Percentiles rank a stretch among this genome's conserved stretches.
Conservation (phyloP, 2,888 invertebrate species). For the Teleiodes luculella region DNA sequence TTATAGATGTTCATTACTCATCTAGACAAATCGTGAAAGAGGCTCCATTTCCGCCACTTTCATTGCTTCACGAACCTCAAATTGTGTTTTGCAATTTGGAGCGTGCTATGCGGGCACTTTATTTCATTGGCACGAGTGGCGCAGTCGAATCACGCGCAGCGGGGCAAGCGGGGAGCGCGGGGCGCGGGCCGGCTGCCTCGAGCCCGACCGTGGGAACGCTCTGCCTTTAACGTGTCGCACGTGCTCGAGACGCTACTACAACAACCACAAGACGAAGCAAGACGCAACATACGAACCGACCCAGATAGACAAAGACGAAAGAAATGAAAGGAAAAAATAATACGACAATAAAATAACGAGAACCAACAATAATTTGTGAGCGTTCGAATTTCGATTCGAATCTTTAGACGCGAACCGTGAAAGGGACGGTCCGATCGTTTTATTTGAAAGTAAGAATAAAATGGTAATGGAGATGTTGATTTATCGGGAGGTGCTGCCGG, state of each 20-base stretch:
- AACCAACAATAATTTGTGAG: conserved; percentile 73
- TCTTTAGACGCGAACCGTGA: conserved; percentile 50
- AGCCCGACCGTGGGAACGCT: conserved; percentile 75
- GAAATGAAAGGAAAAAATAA: conserved; percentile 44
- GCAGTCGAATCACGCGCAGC: conserved; percentile 64
- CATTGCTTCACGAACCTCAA: conserved; percentile 52
- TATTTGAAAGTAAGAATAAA: conserved; percentile 63
- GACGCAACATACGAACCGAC: conserved; percentile 35
- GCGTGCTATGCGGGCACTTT: conserved; percentile 71
- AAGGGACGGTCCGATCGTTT: conserved; percentile 51
- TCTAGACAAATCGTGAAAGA: conserved; percentile 32
- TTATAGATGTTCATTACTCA: conserved; percentile 5
- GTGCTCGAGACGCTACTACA: conserved; percentile 69
- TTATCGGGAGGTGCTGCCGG: conserved; percentile 54
- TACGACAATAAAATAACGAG: conserved; percentile 65
- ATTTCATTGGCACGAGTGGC: conserved; percentile 70
- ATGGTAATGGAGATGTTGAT: conserved; percentile 68
- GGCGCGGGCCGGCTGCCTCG: conserved; percentile 46
- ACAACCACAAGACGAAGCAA: conserved; percentile 46
- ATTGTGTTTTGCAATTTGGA: conserved; percentile 69
- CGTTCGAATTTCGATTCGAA: conserved; percentile 52
- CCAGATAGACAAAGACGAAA: conserved; percentile 28
- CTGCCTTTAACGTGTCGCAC: conserved; percentile 78
- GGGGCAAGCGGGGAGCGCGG: conserved; percentile 24
- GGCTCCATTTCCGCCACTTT: conserved; percentile 59